A percentile compares a stretch with the other conserved stretches of the same genome.
Evolutionary conservation across 2,113 vertebrate genomes (phyloP).

Genomic region (Hydrolagus affinis): DNA sequence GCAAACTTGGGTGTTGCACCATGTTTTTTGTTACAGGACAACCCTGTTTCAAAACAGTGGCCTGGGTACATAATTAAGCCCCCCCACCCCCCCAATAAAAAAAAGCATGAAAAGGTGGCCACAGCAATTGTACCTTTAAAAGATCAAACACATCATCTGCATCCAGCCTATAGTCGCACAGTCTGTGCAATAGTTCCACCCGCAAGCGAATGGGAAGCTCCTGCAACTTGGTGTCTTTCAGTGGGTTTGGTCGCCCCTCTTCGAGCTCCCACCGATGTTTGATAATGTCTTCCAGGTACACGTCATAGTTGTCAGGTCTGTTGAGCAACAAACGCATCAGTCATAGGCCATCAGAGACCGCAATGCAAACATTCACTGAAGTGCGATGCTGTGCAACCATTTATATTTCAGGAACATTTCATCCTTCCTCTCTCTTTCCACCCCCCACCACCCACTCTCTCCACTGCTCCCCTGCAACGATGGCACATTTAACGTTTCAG

Average conservation of each 20-base stretch:
- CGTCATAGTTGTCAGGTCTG: slow-evolving; percentile 79
- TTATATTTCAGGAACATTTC: no score
- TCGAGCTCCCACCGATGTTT: slow-evolving; percentile 95
- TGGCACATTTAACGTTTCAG: no score
- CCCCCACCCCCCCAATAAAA: not conserved
- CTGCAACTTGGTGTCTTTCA: slow-evolving; percentile 72
- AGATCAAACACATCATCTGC: slow-evolving; percentile 93
- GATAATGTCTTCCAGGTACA: slow-evolving; percentile 95
- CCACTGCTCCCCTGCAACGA: not conserved
- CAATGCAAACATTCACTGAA: not conserved
- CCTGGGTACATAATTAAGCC: not conserved
- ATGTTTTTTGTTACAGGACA: no score
- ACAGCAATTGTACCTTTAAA: slow-evolving; percentile 70
- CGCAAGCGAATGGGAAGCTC: slow-evolving; percentile 74
- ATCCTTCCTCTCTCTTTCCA: not conserved
- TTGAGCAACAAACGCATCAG: not conserved
- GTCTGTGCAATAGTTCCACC: slow-evolving; percentile 83
- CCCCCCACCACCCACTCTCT: not conserved
- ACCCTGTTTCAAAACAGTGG: not conserved
- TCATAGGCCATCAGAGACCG: not conserved
- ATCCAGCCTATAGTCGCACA: slow-evolving; percentile 91
- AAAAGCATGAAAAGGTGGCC: no score
- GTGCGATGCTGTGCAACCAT: not conserved
- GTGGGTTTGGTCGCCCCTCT: slow-evolving; percentile 88
- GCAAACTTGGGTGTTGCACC: no score